Percentiles rank a stretch among this genome's conserved stretches.
Conservation (phyloP, 2,797 vertebrate species). For the Scolopax rusticola region DNA sequence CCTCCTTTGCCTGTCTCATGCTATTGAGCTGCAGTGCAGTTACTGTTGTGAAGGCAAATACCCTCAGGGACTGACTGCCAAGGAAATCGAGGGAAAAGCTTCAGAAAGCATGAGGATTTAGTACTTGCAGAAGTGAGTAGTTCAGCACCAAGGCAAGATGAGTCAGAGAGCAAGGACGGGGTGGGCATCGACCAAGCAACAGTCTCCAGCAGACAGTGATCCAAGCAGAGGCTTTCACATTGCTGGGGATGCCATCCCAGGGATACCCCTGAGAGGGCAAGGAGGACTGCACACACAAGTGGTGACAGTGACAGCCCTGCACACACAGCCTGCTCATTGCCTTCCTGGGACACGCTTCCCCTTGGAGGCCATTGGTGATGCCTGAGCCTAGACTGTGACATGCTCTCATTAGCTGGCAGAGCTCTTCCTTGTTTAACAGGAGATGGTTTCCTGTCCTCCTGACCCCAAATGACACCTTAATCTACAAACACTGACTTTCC, state of each 20-base stretch:
- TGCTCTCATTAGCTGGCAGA: slow-evolving; percentile 36
- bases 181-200: background rate
- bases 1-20: slow-evolving; percentile 20
- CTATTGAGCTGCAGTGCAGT: slow-evolving; percentile 20
- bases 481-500: slow-evolving; percentile 3
- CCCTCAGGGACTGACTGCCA: background rate
- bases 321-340: background rate
- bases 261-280: background rate
- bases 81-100: background rate
- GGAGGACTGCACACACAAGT: background rate
- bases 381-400: background rate
- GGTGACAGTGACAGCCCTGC: fast-evolving
- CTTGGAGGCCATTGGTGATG: background rate
- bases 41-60: slow-evolving; percentile 28
- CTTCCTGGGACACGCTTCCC: background rate
- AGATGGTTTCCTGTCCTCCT: slow-evolving; percentile 30
- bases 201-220: background rate
- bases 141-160: background rate
- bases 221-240: background rate
- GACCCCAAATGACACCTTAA: slow-evolving; percentile 34
- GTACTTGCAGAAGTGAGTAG: background rate
- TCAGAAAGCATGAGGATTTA: background rate
- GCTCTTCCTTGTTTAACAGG: slow-evolving; percentile 11
- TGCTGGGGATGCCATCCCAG: background rate
- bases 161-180: background rate